phyloP scores from a whole-genome alignment of 2,888 invertebrate species.

The Zaprionus lineosus region DNA sequence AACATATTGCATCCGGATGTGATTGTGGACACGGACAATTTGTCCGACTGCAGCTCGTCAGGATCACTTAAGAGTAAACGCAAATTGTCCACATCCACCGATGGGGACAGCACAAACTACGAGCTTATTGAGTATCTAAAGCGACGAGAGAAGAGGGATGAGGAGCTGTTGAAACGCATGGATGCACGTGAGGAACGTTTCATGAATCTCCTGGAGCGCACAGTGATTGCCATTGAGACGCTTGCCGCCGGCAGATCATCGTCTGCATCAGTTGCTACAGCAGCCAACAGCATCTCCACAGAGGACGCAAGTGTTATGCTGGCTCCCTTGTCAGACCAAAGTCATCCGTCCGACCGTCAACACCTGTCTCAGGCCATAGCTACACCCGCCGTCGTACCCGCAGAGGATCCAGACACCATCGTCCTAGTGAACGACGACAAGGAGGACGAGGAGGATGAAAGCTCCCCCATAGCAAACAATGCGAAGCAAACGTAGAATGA shows the following conservation, averaged over 20 bases:
- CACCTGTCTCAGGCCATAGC: not conserved
- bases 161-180: conserved; percentile 81
- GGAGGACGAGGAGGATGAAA: conserved; percentile 8
- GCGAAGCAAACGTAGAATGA: conserved; percentile 29
- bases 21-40: conserved; percentile 82
- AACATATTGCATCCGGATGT: conserved; percentile 82
- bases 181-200: conserved; percentile 82
- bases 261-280: not conserved
- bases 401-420: conserved; percentile 16
- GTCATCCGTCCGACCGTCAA: not conserved
- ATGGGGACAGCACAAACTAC: conserved; percentile 82
- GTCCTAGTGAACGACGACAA: conserved; percentile 42
- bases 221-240: conserved; percentile 82
- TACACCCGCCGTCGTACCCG: conserved; percentile 5
- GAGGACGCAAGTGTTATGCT: not conserved
- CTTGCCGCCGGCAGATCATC: conserved; percentile 61
- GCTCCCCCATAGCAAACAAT: not conserved
- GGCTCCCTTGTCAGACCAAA: not conserved
- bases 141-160: conserved; percentile 82
- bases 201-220: conserved; percentile 80
- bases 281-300: not conserved
- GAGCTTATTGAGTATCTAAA: conserved; percentile 83
- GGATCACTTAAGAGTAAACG: conserved; percentile 79
- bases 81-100: conserved; percentile 82
- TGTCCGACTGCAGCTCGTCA: conserved; percentile 79